A percentile compares a stretch with the other conserved stretches of the same genome.
phyloP scores from a whole-genome alignment of 1,140 invertebrate genomes.

The Hyposmocoma kahamanoa region DNA sequence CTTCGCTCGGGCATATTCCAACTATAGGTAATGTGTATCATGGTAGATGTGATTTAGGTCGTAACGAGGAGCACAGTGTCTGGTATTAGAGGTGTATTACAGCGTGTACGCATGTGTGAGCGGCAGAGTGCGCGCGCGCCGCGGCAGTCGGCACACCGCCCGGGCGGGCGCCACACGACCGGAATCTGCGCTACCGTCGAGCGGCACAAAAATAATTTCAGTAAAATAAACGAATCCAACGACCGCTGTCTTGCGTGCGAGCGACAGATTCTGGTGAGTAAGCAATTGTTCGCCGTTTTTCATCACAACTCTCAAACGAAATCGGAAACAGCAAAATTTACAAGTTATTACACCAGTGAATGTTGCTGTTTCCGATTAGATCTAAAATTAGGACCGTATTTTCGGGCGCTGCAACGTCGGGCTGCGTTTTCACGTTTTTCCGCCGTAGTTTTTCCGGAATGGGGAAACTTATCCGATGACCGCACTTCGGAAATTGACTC shows the following conservation, averaged over 20 bases:
- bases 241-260: slow-evolving; percentile 42
- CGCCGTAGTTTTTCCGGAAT: slow-evolving; percentile 2
- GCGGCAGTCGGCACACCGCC: slow-evolving; percentile 65
- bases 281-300: neutral
- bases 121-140: slow-evolving; percentile 34
- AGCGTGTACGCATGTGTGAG: no score
- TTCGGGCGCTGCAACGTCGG: slow-evolving; percentile 9
- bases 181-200: slow-evolving; percentile 60
- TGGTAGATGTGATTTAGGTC: no score
- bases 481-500: neutral
- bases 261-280: slow-evolving; percentile 68
- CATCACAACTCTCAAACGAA: no score
- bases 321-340: no score
- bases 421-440: neutral
- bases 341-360: neutral
- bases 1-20: no score
- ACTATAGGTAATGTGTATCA: no score
- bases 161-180: slow-evolving; percentile 71
- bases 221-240: slow-evolving; percentile 59
- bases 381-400: slow-evolving; percentile 14
- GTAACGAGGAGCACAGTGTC: neutral
- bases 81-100: slow-evolving; percentile 11
- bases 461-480: neutral
- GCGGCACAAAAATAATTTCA: slow-evolving; percentile 48
- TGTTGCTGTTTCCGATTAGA: neutral